phyloP scores from a whole-genome alignment of 1,140 invertebrate genomes.

The Cyrtorhinus lividipennis region DNA sequence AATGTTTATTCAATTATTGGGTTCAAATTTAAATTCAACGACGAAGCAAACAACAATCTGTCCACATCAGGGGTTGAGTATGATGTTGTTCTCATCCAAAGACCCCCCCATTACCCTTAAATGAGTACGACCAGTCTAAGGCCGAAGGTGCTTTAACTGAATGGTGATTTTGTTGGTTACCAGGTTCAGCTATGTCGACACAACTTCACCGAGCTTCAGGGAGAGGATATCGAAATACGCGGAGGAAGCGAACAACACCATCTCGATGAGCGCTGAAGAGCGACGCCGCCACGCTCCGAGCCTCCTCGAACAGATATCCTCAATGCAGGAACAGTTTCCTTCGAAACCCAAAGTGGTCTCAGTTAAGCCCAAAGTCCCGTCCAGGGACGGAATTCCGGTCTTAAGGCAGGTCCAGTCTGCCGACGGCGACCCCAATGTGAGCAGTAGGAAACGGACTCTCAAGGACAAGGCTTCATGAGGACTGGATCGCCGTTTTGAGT shows the following conservation, averaged over 20 bases:
- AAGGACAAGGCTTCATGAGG: not conserved
- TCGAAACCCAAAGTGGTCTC: slow-evolving; percentile 24
- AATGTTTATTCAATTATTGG: no score
- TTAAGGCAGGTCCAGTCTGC: not conserved
- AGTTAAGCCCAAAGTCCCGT: slow-evolving; percentile 17
- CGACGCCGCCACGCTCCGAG: slow-evolving; percentile 15
- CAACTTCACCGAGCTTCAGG: slow-evolving; percentile 22
- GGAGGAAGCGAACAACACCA: slow-evolving; percentile 12
- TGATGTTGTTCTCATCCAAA: no score
- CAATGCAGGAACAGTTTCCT: slow-evolving; percentile 19
- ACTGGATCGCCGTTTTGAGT: not conserved
- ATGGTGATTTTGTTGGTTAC: no score
- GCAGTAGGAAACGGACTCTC: not conserved
- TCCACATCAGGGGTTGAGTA: no score
- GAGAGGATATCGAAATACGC: slow-evolving; percentile 20
- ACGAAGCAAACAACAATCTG: no score
- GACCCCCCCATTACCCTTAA: no score
- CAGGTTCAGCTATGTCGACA: slow-evolving; percentile 24
- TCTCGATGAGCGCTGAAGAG: slow-evolving; percentile 9
- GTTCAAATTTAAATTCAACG: no score
- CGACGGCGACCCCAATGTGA: not conserved
- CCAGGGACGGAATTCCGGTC: not conserved
- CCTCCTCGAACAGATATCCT: slow-evolving; percentile 20
- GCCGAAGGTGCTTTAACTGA: no score
- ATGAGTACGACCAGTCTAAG: no score